A percentile compares a stretch with the other conserved stretches of the same genome.
Evolutionary conservation across 2,113 vertebrate genomes (phyloP).

Genomic region (Centropus bengalensis): DNA sequence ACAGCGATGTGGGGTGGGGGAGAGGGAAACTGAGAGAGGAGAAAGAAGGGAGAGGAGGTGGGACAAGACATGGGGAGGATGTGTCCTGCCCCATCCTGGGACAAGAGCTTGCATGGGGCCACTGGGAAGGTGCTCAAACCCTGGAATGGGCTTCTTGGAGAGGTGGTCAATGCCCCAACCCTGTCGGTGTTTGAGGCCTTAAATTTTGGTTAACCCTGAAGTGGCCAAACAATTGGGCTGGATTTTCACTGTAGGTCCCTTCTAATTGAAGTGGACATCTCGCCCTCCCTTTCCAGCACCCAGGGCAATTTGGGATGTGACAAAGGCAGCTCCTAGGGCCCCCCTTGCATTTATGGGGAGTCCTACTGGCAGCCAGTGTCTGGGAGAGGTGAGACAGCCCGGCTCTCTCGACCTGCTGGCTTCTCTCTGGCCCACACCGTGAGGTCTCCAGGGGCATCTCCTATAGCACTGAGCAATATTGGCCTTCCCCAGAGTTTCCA

Average conservation of each 20-base stretch:
- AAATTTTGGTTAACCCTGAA: background rate
- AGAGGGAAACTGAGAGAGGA: background rate
- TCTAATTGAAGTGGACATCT: background rate
- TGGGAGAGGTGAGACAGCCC: background rate
- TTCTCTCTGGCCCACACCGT: background rate
- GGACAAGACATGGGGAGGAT: too few species aligned
- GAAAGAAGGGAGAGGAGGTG: background rate
- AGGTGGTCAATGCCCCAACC: background rate
- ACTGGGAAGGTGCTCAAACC: too few species aligned
- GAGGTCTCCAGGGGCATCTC: background rate
- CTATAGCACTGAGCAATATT: rapidly evolving
- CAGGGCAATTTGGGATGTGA: background rate
- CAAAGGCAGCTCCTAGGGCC: background rate
- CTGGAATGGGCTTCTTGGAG: background rate
- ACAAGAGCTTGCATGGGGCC: background rate
- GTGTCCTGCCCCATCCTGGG: background rate
- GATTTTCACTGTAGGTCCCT: background rate
- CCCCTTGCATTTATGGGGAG: background rate
- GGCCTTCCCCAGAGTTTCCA: rapidly evolving
- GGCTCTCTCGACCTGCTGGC: background rate
- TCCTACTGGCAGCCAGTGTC: background rate
- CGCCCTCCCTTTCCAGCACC: background rate
- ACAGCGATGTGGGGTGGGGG: background rate
- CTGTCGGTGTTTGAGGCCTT: background rate
- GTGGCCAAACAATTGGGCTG: too few species aligned